These are phyloP conservation scores for Ylistrum balloti DNA, from an alignment of 1,140 invertebrate species.

Conservation along the genomic window DNA sequence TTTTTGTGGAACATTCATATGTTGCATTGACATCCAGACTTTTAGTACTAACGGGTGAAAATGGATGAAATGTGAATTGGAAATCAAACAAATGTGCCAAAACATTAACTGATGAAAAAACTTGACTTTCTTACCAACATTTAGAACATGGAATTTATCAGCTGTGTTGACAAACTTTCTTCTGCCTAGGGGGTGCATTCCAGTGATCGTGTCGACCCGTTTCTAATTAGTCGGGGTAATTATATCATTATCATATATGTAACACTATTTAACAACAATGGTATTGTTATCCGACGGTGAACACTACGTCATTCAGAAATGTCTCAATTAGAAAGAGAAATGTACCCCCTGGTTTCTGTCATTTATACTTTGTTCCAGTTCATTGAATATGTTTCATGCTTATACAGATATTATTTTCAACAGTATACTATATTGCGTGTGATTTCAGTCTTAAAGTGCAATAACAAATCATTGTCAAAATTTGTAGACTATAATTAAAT, in stretches of 20 bases:
- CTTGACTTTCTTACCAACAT: not conserved
- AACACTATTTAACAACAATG: not conserved
- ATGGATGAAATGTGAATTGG: not conserved
- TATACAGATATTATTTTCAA: no score
- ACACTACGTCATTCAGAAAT: conserved; percentile 21
- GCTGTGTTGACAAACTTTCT: not conserved
- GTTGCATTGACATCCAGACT: not conserved
- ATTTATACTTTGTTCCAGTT: not conserved
- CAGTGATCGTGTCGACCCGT: not conserved
- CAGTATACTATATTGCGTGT: not conserved
- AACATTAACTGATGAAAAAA: not conserved
- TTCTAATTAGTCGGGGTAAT: not conserved
- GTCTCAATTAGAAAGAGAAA: not conserved
- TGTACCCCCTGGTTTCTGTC: not conserved
- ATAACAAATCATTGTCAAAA: not conserved
- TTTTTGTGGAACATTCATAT: not conserved
- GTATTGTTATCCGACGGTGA: not conserved
- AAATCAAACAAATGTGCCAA: not conserved
- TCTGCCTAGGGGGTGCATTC: not conserved
- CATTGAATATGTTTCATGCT: conserved; percentile 12
- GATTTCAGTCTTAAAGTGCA: not conserved
- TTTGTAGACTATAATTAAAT: not conserved
- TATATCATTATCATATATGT: not conserved
- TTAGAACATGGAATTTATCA: not conserved
- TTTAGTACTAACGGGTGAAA: not conserved